Percentiles rank a stretch among this genome's conserved stretches.
These are phyloP conservation scores for Pseudochirops corinnae DNA, from an alignment of 2,797 vertebrate genomes.

Conservation along the genomic window DNA sequence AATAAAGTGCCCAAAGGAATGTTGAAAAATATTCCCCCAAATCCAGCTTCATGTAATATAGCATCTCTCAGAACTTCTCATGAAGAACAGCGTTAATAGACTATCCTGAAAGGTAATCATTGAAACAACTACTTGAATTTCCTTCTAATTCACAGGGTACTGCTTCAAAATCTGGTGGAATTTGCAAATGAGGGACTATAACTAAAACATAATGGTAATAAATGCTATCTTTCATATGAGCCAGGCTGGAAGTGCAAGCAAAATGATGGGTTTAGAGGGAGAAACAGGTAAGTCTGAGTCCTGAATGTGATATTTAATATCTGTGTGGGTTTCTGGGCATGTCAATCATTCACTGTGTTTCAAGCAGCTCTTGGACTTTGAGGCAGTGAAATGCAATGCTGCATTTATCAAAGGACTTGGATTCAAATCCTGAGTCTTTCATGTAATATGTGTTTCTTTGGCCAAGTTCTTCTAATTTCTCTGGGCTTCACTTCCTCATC, in stretches of 20 bases:
- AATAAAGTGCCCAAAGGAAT: neutral
- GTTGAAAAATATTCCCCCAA: neutral
- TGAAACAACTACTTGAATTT: neutral
- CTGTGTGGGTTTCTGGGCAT: neutral
- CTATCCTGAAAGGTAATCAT: neutral
- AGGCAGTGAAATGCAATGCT: neutral
- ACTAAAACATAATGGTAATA: constrained; percentile 4
- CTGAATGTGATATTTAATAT: neutral
- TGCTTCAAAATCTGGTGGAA: neutral
- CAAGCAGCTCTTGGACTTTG: neutral
- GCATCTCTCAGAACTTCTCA: neutral
- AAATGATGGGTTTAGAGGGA: neutral
- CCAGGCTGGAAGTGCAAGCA: neutral
- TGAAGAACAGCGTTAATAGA: neutral
- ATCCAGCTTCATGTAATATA: neutral
- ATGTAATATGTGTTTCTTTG: neutral
- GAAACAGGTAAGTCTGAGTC: neutral
- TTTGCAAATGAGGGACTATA: neutral
- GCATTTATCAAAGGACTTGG: neutral
- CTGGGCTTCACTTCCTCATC: no score
- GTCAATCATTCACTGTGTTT: neutral
- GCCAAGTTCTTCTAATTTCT: neutral
- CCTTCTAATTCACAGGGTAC: neutral
- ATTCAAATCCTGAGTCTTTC: neutral
- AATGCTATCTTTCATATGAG: neutral